Conservation (phyloP, 2,888 invertebrate species). For the Chrysopilus asiliformis region DNA sequence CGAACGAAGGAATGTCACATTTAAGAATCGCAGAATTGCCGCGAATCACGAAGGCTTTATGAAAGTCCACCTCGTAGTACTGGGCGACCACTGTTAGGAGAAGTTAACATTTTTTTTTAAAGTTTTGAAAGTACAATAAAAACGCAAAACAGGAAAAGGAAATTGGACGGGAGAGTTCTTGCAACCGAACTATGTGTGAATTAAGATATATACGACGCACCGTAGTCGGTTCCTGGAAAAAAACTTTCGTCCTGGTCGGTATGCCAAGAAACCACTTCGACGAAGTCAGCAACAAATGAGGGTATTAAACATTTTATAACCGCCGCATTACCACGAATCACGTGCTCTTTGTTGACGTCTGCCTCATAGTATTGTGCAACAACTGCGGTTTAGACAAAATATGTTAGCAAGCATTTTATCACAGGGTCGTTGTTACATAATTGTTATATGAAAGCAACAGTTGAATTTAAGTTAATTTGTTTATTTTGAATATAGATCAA, state of each 20-base stretch:
- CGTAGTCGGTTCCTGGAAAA: slow-evolving; percentile 48
- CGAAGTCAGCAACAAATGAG: slow-evolving; percentile 76
- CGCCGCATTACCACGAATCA: slow-evolving; percentile 67
- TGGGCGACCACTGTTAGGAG: slow-evolving; percentile 65
- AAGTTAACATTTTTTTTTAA: neutral
- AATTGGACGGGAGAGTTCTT: neutral
- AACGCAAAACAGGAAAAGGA: slow-evolving; percentile 7
- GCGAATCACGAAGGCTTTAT: slow-evolving; percentile 81
- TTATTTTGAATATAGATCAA: too few species aligned
- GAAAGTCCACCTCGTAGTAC: slow-evolving; percentile 81
- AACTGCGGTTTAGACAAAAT: slow-evolving; percentile 48
- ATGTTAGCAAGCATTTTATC: too few species aligned
- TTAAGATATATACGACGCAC: too few species aligned
- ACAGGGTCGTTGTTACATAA: too few species aligned
- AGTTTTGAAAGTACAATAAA: slow-evolving; percentile 1
- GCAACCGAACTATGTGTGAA: too few species aligned
- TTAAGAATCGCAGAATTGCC: slow-evolving; percentile 80
- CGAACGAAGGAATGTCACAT: slow-evolving; percentile 84
- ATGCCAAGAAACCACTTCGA: slow-evolving; percentile 68
- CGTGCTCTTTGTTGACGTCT: slow-evolving; percentile 74
- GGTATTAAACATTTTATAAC: slow-evolving; percentile 72
- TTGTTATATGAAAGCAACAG: too few species aligned
- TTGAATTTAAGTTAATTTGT: too few species aligned
- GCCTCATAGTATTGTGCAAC: slow-evolving; percentile 71
- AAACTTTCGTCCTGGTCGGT: slow-evolving; percentile 61